Conservation (phyloP, 35 echinoderm and acorn worm species). For the Nesometra sesokonis region DNA sequence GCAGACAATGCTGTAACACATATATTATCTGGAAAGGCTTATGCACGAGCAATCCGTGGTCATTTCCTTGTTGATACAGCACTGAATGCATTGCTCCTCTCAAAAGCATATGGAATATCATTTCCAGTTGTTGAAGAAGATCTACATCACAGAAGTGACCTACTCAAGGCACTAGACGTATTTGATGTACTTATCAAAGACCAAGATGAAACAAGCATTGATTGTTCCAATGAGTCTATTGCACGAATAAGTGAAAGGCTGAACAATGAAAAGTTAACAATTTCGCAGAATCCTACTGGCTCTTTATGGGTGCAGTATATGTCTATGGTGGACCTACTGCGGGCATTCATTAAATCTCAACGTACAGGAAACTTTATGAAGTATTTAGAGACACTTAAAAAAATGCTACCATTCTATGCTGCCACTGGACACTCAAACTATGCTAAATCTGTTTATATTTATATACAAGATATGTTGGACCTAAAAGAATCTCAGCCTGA, state of each 20-base stretch:
- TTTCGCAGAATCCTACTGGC: no score
- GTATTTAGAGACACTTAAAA: no score
- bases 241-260: no score
- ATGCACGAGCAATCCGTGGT: not conserved
- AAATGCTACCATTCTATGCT: not conserved
- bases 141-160: not conserved
- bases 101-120: not conserved
- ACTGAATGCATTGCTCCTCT: slow-evolving; percentile 6
- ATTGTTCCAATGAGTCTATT: no score
- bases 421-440: not conserved
- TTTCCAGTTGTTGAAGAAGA: not conserved
- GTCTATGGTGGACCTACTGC: no score
- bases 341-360: no score
- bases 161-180: no score
- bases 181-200: no score
- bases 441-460: not conserved
- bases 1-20: slow-evolving; percentile 36
- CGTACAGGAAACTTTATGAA: no score
- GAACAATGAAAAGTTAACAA: no score
- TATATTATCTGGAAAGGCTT: slow-evolving; percentile 15
- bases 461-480: not conserved
- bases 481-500: not conserved
- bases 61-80: slow-evolving; percentile 17
- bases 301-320: no score
- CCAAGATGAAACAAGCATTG: no score